Evolutionary conservation across 2,888 invertebrate genomes (phyloP), one percentile per base, ranked within the genome.

Genomic region (Myopa testacea): DNA sequence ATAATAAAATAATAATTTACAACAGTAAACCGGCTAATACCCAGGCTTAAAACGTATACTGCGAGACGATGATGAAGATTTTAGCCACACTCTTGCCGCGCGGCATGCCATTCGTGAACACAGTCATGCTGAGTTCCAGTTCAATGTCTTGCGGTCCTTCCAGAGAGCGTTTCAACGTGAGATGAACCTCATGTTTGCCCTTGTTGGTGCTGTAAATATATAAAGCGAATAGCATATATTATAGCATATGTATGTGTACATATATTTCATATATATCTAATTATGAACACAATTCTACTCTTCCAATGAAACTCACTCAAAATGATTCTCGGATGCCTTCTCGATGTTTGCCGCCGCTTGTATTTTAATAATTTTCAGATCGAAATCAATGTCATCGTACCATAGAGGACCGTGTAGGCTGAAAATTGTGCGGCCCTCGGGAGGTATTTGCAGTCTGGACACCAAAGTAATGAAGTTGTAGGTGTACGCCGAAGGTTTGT

Each of bases 401-500:
- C 94, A 94, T 58, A 91, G 90, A 0, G 96, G 96, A 0, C 97
- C 97, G 40, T 94, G 91, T 92, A 98, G 95, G 10, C 96, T 96
- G 89, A 98, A 98, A 10, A 98, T 91, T 76, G 95, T 95, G 58
- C 89, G 85, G 8, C 89, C 89, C 70, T 88, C 86, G 4, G 88
- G 88, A 0, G 95, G 93, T 60, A 96, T 91, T 74, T 93, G 93
- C 76, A 95, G 90, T 86, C 95, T 94, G 38, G 97, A 95, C 0
- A 96, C 95, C 84, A 99, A 94, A 0, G 97, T 95, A 83, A 99
- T 95, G 89, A 96, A 98, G 90, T 98, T 97, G 91, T 94, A 97
- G 52, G 96, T 96, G 87, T 95, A 95, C 74, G 96, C 95, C 68
- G 96, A 93, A 0, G 98, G 97, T 84, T 93, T 93, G 68, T 92